Evolutionary conservation across 2,888 invertebrate species (phyloP), one percentile per base, ranked within the genome.

Genomic region (Synanthedon andrenaeformis): DNA sequence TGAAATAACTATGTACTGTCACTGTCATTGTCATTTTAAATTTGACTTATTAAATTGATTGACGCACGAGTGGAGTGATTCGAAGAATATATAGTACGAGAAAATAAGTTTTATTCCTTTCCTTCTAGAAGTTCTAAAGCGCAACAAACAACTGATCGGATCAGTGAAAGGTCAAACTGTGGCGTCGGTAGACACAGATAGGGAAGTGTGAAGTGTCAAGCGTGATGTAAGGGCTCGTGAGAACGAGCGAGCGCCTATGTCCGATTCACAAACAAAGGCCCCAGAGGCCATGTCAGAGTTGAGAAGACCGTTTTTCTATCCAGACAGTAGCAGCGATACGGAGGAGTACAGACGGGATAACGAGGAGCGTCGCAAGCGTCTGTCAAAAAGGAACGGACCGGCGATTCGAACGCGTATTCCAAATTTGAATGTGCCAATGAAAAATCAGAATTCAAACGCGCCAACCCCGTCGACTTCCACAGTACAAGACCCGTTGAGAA

Each of bases 261-360:
- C 84, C 58, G 84, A 84, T 72, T 67, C 79, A 56, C 80, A 82
- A 73, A 66, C 64, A 19, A 70, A 72, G 59, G 82, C 77, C 72
- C 77, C 65, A 35, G 77, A 82, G 81, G 83, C 82, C 76, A 79
- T 80, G 80, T 69, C 64, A 54, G 83, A 82, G 55, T 64, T 64
- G 51, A 69, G 82, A 58, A 73, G 86, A 65, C 73, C 77, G n/a
- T 88, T 85, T 63, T 82, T 85, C 67, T 86, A 83, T 57, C 79
- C 81, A 57, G 93, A 93, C 68, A 94, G 93, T 70, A 95, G 95
- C 74, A 95, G 95, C 69, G 95, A 95, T 74, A 94, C 94, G 19
- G 95, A 95, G 78, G 95, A 95, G 73, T 94, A 93, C 67, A 89
- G 91, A 65, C 91, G 92, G 68, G 85, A 85, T 61, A 69, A 63